phyloP scores from a whole-genome alignment of 2,113 vertebrate genomes.

The Nesogale talazaci region DNA sequence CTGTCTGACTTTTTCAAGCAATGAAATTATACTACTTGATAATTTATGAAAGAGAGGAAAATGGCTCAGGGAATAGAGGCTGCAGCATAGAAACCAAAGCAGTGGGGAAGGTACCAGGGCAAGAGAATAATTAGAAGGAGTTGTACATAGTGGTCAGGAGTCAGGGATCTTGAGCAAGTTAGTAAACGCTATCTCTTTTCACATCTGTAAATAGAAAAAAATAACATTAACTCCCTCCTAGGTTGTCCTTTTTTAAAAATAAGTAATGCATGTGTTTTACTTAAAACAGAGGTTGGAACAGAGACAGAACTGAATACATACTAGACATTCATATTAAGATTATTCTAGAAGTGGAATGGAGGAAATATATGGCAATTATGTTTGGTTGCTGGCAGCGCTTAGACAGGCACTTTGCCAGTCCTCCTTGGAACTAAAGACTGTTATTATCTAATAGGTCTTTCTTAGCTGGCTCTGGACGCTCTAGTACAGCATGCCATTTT shows the following conservation, averaged over 20 bases:
- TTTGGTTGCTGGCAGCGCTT: neutral
- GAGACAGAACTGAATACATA: neutral
- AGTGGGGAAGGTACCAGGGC: neutral
- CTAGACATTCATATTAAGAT: neutral
- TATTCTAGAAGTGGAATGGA: neutral
- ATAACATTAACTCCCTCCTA: neutral
- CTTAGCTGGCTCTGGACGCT: neutral
- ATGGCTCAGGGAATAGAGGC: neutral
- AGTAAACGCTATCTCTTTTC: too few species aligned
- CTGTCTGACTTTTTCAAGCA: neutral
- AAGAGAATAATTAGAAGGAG: too few species aligned
- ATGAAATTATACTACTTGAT: neutral
- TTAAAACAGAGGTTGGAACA: constrained; percentile 6
- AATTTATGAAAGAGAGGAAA: neutral
- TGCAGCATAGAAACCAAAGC: neutral
- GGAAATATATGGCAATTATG: neutral
- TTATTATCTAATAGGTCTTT: neutral
- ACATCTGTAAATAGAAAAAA: neutral
- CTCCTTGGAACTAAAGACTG: neutral
- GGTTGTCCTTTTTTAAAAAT: neutral
- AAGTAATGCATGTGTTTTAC: neutral
- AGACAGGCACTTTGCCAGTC: neutral
- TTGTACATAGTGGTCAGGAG: neutral
- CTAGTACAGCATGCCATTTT: neutral
- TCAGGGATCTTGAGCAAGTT: neutral